Base-by-base conservation (phyloP, 2,888 invertebrate species). In the Macropis europaea region DNA sequence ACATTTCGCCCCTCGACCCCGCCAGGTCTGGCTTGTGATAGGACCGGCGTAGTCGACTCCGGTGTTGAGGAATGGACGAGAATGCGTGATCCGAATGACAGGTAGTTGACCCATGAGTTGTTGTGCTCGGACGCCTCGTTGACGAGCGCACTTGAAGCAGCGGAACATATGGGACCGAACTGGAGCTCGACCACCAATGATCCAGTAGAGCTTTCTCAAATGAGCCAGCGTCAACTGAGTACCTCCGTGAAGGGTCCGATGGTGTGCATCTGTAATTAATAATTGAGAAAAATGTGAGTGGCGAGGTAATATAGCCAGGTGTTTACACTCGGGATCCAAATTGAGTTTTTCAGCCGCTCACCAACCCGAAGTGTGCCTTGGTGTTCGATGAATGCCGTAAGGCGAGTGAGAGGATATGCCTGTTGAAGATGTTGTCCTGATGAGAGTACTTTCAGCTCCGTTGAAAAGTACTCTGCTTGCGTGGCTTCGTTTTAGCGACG, bases 11-110 rank as follows among this genome's bases (percentile, higher is more conserved):
- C 60, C 63, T 17, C 79, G 43, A 1, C 74, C 70, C 5, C 50
- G 56, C 32, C 50, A 64, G 0, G 74, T 60, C 3, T 64, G 64
- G 6, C 82, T 3, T 0, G 32, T 26, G 42, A 79, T 26, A 0
- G 82, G 84, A 1, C 77, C 81, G 6, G 81, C 79, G 28, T 81
- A 84, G 26, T 82, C 79, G 0, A 84, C 47, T 1, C 77, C 81
- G 0, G 67, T 63, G 19, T 64, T 43, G 0, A 40, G 5, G 28
- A 77, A 81, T 0, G 76, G 28, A 0, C 72, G 66, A 3, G 72
- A 59, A 1, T 68, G 72, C 5, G 62, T 57, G 6, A 79, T 54
- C 7, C 81, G 42, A 4, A 34, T 2, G 0, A 11, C 0, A 0
- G 80, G 80, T 3, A 82, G 53, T 34, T 77, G 69, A 0, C 79